Conservation (phyloP, 1,140 invertebrate genomes). For the Musca domestica region DNA sequence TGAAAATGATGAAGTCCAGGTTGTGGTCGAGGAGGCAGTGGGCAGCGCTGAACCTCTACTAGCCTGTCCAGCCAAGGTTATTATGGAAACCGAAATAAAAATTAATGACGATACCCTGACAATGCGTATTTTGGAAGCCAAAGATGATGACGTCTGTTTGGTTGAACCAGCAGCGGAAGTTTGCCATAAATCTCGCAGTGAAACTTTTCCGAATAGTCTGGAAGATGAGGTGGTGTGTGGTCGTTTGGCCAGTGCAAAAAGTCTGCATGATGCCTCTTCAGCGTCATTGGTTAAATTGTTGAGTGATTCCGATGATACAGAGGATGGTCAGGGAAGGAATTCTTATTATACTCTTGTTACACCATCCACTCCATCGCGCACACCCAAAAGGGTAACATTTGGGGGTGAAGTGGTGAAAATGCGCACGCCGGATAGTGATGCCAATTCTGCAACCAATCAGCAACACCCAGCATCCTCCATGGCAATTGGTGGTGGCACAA, state of each 20-base stretch:
- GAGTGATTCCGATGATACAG: slow-evolving; percentile 59
- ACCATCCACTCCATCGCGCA: slow-evolving; percentile 52
- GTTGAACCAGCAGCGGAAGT: slow-evolving; percentile 38
- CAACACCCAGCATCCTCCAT: neutral
- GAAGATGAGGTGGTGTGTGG: slow-evolving; percentile 53
- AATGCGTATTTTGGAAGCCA: slow-evolving; percentile 76
- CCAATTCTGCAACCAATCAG: slow-evolving; percentile 41
- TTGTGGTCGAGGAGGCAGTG: slow-evolving; percentile 11
- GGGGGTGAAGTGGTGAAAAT: slow-evolving; percentile 80
- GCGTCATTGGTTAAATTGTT: slow-evolving; percentile 59
- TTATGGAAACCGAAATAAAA: slow-evolving; percentile 78
- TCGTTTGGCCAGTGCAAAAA: slow-evolving; percentile 33
- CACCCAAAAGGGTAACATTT: slow-evolving; percentile 69
- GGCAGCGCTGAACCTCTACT: neutral
- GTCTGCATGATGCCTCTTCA: slow-evolving; percentile 30
- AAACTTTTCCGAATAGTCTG: slow-evolving; percentile 49
- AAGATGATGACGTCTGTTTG: slow-evolving; percentile 42
- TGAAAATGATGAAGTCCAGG: slow-evolving; percentile 13
- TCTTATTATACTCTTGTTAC: slow-evolving; percentile 26
- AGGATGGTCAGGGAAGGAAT: slow-evolving; percentile 21
- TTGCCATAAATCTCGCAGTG: slow-evolving; percentile 34
- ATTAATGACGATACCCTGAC: slow-evolving; percentile 74
- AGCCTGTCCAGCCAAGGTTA: slow-evolving; percentile 58
- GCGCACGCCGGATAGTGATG: slow-evolving; percentile 77
- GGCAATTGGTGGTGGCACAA: neutral